Percentiles rank a stretch among this genome's conserved stretches.
Conservation (phyloP, 2,888 invertebrate species). For the Euproctis similis region DNA sequence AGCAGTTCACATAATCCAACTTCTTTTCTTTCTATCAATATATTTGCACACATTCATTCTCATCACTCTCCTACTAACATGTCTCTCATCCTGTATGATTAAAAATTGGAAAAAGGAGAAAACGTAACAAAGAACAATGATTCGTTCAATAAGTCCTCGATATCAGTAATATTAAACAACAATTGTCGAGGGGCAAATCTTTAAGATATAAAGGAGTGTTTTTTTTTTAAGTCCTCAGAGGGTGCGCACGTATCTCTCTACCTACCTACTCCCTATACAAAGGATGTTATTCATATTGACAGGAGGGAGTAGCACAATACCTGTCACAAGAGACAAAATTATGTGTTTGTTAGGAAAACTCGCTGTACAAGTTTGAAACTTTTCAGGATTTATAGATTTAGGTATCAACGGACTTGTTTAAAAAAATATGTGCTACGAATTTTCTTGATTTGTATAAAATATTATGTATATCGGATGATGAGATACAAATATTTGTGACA, state of each 20-base stretch:
- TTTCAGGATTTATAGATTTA: constrained; percentile 24
- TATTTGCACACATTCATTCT: neutral
- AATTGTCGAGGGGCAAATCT: constrained; percentile 32
- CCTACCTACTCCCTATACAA: constrained; percentile 28
- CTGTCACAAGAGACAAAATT: constrained; percentile 26
- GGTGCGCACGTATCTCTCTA: constrained; percentile 19
- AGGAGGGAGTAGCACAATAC: constrained; percentile 24
- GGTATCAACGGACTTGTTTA: no score
- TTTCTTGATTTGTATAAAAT: no score
- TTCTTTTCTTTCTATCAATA: no score
- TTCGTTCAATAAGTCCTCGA: constrained; percentile 25
- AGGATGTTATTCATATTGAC: constrained; percentile 35
- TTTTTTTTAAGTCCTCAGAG: constrained; percentile 35
- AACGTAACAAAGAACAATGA: constrained; percentile 16
- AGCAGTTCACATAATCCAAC: no score
- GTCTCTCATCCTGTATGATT: constrained; percentile 6
- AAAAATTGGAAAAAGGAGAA: no score
- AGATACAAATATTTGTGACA: no score
- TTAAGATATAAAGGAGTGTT: constrained; percentile 29
- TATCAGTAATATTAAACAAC: constrained; percentile 34
- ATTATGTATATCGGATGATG: no score
- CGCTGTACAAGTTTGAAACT: constrained; percentile 11
- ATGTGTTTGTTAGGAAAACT: constrained; percentile 25
- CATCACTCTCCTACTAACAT: neutral
- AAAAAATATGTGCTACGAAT: no score